phyloP scores from a whole-genome alignment of 2,113 vertebrate genomes.

The Platysteira castanea region DNA sequence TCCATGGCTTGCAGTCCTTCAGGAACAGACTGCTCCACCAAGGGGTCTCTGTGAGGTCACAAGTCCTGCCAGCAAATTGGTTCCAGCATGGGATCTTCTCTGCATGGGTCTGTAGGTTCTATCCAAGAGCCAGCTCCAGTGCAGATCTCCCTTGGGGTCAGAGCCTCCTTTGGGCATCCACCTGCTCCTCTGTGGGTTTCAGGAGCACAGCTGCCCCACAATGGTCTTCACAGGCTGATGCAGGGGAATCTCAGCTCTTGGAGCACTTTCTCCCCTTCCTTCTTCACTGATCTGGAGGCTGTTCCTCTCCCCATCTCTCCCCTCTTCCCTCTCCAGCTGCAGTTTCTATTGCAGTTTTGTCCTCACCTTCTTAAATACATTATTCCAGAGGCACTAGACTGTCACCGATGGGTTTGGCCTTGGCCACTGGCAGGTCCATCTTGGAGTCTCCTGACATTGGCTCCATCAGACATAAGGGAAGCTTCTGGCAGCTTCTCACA shows the following conservation, averaged over 20 bases:
- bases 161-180: not conserved
- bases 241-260: not conserved
- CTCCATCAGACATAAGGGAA: not conserved
- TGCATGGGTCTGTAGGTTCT: too few relatives aligned
- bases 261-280: not conserved
- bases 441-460: not conserved
- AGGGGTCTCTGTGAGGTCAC: fast-evolving
- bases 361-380: too few relatives aligned
- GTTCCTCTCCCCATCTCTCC: not conserved
- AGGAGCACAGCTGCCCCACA: not conserved
- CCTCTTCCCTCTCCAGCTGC: not conserved
- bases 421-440: not conserved
- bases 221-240: fast-evolving
- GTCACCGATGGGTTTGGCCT: not conserved
- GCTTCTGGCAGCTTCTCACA: not conserved
- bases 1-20: not conserved
- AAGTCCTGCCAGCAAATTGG: not conserved
- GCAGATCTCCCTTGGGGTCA: not conserved
- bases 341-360: not conserved
- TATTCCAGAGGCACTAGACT: not conserved
- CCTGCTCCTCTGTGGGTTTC: not conserved
- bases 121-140: not conserved
- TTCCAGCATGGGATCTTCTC: not conserved
- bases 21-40: not conserved
- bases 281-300: not conserved